Evolutionary conservation across 2,888 invertebrate genomes (phyloP).

Genomic region (Didymodactylos carnosus): DNA sequence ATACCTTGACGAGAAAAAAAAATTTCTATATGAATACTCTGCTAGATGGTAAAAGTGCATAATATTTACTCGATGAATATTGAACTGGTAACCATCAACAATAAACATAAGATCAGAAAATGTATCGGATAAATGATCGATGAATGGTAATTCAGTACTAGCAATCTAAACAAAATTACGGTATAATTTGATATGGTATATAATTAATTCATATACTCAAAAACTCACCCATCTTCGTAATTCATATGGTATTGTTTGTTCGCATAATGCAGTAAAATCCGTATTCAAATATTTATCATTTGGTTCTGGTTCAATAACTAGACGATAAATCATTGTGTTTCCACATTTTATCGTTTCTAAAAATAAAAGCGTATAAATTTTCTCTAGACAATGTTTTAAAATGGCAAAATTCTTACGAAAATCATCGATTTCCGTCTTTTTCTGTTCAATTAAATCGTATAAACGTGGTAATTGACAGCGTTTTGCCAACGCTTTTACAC

Average conservation of each 20-base stretch:
- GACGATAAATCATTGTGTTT: neutral
- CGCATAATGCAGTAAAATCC: conserved; percentile 33
- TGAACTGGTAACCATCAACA: neutral
- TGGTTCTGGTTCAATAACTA: conserved; percentile 30
- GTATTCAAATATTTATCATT: conserved; percentile 24
- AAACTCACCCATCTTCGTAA: conserved; percentile 16
- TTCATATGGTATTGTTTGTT: conserved; percentile 31
- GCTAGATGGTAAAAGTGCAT: neutral
- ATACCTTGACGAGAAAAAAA: conserved; percentile 26
- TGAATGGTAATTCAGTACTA: neutral
- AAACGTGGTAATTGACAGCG: neutral
- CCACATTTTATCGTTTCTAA: neutral
- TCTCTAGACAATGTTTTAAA: neutral
- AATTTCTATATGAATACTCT: neutral
- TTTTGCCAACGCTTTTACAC: neutral
- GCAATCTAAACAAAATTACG: conserved; percentile 17
- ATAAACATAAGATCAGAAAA: neutral
- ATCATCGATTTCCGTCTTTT: neutral
- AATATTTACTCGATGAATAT: neutral
- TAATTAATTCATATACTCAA: neutral
- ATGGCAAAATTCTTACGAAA: neutral
- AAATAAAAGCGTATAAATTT: neutral
- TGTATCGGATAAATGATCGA: neutral
- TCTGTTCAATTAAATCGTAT: neutral
- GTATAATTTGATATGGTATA: neutral